Evolutionary conservation across 1,140 invertebrate genomes (phyloP).

Genomic region (Nebria ingens): DNA sequence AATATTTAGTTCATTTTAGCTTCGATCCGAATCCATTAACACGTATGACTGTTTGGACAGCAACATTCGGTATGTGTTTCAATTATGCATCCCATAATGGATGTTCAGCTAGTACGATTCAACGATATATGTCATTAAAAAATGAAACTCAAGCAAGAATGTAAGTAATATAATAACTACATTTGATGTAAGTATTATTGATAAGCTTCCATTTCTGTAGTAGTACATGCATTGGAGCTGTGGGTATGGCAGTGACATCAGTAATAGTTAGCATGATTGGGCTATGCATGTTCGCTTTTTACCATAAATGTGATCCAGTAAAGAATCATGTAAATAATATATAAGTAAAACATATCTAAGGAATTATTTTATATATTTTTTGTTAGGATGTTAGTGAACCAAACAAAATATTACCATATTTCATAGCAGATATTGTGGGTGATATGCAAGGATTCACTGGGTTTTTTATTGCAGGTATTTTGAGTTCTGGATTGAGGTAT

Average conservation of each 20-base stretch:
- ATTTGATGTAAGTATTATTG: constrained; percentile 41
- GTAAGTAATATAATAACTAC: constrained; percentile 33
- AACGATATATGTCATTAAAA: constrained; percentile 54
- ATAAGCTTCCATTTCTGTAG: constrained; percentile 39
- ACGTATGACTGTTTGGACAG: constrained; percentile 70
- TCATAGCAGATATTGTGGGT: constrained; percentile 54
- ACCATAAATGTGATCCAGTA: background rate
- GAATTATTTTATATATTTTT: too few relatives aligned
- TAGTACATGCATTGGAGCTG: constrained; percentile 22
- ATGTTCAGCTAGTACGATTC: constrained; percentile 70
- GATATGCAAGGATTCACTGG: constrained; percentile 49
- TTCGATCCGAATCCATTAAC: constrained; percentile 60
- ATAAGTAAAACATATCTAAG: too few relatives aligned
- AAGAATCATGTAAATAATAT: background rate
- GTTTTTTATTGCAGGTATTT: constrained; percentile 57
- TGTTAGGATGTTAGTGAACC: constrained; percentile 17
- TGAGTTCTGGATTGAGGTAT: constrained; percentile 55
- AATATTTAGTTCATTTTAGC: constrained; percentile 33
- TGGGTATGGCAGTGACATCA: constrained; percentile 41
- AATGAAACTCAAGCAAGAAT: constrained; percentile 49
- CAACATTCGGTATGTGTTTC: constrained; percentile 64
- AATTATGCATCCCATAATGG: constrained; percentile 67
- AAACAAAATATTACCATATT: constrained; percentile 45
- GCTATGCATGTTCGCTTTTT: background rate
- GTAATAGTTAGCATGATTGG: background rate